Evolutionary conservation across 2,888 invertebrate genomes (phyloP), one percentile per base, ranked within the genome.

Genomic region (Digitonthophagus gazella): DNA sequence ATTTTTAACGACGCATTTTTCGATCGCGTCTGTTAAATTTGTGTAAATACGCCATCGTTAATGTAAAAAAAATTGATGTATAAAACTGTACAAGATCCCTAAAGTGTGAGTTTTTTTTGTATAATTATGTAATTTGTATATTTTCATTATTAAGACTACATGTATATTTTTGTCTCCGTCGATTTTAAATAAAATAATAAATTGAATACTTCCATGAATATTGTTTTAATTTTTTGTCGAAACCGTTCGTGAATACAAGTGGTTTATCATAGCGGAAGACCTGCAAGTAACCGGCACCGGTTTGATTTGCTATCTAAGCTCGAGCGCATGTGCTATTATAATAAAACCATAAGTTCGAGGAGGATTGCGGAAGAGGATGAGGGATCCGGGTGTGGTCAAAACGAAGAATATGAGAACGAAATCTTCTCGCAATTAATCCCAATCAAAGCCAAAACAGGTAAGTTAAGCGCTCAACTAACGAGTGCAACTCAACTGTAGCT

Each of bases 251-350:
- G n/a, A n/a, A n/a, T n/a, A n/a, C n/a, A n/a, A n/a, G n/a, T n/a
- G n/a, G n/a, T n/a, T n/a, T n/a, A n/a, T n/a, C n/a, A n/a, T n/a
- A n/a, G n/a, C n/a, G n/a, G n/a, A n/a, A 44, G 28, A 44, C 6
- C 28, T 11, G 28, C 11, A 44, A 44, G 8, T 44, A 44, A 44
- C 28, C 11, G 28, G 11, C n/a, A 44, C 28, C 8, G 6, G 28
- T 11, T 44, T 44, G 28, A 44, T 44, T 44, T 44, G 28, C 28
- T 8, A 44, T 44, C 28, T 44, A 44, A 6, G 28, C 28, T 44
- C 14, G 28, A 58, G 70, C 70, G 68, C 70, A 67, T 70, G 70
- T 70, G 66, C 67, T 64, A 70, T 70, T 70, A 70, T 70, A 70
- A 70, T 70, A 70, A 68, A 70, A 70, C 68, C 68, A 68, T 70